Evolutionary conservation across 37 sponge, comb jelly and placozoan genomes (phyloP), one percentile per base, ranked within the genome.

Genomic region (Halichondria panicea): DNA sequence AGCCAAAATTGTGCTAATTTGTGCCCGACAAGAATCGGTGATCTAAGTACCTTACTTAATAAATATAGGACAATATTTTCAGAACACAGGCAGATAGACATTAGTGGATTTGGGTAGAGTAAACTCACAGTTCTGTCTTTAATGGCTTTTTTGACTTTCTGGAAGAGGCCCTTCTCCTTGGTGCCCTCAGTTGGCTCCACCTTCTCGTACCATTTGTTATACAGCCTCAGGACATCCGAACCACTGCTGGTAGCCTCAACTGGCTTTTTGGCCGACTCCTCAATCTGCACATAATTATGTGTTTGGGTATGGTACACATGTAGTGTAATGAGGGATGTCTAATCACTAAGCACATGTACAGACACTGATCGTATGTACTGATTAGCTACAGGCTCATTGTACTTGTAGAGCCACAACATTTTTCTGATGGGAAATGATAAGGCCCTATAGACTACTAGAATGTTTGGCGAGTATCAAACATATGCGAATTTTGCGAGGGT

Each of bases 141-240:
- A 19, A 28, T 3, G 4, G 13, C 2, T 55, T 28, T 34, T 67
- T 66, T 63, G 30, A 27, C 35, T 52, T 48, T 19, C 30, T 22
- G 37, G 24, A 30, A 42, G 36, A 46, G 9, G 24, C 30, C 71
- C 68, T n/a, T 73, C 32, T 41, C 21, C 57, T 43, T 35, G n/a
- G 22, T 18, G 1, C 43, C 3, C 41, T 70, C 71, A 42, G 30
- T 77, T 42, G 45, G 12, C 56, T 50, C 50, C 48, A 65, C 7
- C 27, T 76, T 76, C 34, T 88, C 81, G 30, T 82, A 11, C 92
- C 92, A 91, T 43, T 72, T 64, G 43, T 77, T 76, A 66, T 80
- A 91, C 43, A 82, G 78, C 45, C 83, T 77, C 68, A 87, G 69
- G 25, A 69, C 62, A 12, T 69, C 36, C 0, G 76, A 60, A 9